Percentiles rank a stretch among this genome's conserved stretches.
phyloP scores from a whole-genome alignment of 2,888 invertebrate genomes.

The Heliconius erato region DNA sequence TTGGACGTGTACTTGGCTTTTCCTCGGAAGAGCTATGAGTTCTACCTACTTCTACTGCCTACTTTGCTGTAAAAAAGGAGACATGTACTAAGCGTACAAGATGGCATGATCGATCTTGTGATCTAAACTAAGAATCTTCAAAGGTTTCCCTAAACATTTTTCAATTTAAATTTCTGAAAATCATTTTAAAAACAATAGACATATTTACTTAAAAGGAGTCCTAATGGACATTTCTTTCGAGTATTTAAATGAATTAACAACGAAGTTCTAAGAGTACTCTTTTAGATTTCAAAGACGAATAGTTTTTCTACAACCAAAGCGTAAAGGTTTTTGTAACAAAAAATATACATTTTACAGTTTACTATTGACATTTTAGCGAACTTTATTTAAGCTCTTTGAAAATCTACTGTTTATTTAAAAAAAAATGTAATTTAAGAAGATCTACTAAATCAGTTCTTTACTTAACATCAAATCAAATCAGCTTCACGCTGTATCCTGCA shows the following conservation, averaged over 20 bases:
- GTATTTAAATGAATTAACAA: slow-evolving; percentile 17
- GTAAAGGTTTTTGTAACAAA: neutral
- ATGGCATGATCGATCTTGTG: neutral
- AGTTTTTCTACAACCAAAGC: slow-evolving; percentile 15
- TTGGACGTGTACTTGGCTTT: too few species aligned
- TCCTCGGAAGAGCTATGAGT: too few species aligned
- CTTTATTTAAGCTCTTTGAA: neutral
- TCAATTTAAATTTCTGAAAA: neutral
- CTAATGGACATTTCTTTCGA: slow-evolving; percentile 11
- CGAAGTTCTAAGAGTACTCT: slow-evolving; percentile 9
- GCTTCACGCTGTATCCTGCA: too few species aligned
- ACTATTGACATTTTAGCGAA: neutral
- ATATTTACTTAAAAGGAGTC: neutral
- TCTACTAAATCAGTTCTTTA: too few species aligned
- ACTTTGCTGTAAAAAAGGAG: too few species aligned
- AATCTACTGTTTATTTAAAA: too few species aligned
- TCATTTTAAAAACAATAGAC: neutral
- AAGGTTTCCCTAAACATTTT: neutral
- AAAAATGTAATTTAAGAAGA: too few species aligned
- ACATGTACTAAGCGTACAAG: too few species aligned
- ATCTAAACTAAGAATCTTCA: neutral
- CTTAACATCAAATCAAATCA: too few species aligned
- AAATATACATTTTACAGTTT: neutral
- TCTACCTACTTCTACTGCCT: too few species aligned
- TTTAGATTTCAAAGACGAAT: slow-evolving; percentile 6